phyloP scores from a whole-genome alignment of 2,797 vertebrate genomes.

The Dryobates pubescens region DNA sequence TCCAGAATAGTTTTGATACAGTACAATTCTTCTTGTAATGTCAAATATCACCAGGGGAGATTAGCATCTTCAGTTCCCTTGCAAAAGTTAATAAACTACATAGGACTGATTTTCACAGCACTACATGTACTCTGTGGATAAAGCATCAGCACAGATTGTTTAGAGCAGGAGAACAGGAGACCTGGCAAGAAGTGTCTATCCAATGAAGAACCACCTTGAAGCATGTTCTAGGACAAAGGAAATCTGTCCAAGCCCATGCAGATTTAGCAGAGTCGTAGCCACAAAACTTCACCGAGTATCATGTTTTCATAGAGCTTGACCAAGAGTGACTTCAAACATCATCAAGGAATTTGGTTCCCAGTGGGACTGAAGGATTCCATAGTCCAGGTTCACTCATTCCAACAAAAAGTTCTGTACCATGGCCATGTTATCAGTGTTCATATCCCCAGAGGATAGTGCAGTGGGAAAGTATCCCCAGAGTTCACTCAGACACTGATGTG shows the following conservation, averaged over 20 bases:
- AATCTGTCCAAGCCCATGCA: not conserved
- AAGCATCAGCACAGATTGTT: not conserved
- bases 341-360: not conserved
- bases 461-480: not conserved
- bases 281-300: not conserved
- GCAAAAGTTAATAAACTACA: not conserved
- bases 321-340: not conserved
- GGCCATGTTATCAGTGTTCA: not conserved
- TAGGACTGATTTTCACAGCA: not conserved
- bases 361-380: not conserved
- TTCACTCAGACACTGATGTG: not conserved
- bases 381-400: not conserved
- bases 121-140: not conserved
- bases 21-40: not conserved
- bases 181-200: not conserved
- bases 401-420: not conserved
- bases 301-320: not conserved
- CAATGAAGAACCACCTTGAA: not conserved
- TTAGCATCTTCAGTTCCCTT: not conserved
- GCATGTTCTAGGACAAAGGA: not conserved
- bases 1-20: not conserved
- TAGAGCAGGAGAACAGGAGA: not conserved
- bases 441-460: accelerated
- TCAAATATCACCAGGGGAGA: not conserved
- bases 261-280: not conserved